A percentile compares a stretch with the other conserved stretches of the same genome.
These are phyloP conservation scores for Ambastaia sidthimunki DNA, from an alignment of 2,797 vertebrate species.

Conservation along the genomic window DNA sequence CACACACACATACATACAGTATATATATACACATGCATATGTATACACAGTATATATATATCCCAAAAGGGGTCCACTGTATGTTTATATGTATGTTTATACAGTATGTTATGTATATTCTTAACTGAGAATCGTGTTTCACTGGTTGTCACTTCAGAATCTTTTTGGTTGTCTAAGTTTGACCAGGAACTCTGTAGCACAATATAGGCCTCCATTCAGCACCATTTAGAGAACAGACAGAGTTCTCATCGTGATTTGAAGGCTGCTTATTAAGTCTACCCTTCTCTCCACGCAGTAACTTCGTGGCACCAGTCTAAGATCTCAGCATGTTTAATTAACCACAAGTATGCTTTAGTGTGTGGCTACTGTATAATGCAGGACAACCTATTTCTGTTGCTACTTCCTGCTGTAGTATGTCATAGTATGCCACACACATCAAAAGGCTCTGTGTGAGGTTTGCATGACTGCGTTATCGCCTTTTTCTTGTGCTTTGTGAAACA, in stretches of 20 bases:
- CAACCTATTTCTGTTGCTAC: constrained; percentile 17
- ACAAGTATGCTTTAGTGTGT: constrained; percentile 68
- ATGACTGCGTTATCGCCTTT: neutral
- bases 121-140: too few relatives aligned
- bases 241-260: constrained; percentile 45
- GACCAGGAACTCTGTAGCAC: too few relatives aligned
- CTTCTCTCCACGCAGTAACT: constrained; percentile 45
- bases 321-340: constrained; percentile 63
- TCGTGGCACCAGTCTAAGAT: constrained; percentile 50
- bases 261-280: constrained; percentile 50
- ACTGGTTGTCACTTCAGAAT: too few relatives aligned
- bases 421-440: constrained; percentile 8
- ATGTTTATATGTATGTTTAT: too few relatives aligned
- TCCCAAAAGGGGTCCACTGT: too few relatives aligned
- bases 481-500: too few relatives aligned
- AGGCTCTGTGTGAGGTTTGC: constrained; percentile 15
- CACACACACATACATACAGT: too few relatives aligned
- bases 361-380: constrained; percentile 14
- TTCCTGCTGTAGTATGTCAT: constrained; percentile 20
- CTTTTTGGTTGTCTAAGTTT: neutral
- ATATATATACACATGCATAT: too few relatives aligned
- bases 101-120: too few relatives aligned
- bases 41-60: too few relatives aligned
- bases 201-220: too few relatives aligned
- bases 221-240: constrained; percentile 42